Conservation (phyloP, 2,888 invertebrate species). For the Proisotoma minuta region DNA sequence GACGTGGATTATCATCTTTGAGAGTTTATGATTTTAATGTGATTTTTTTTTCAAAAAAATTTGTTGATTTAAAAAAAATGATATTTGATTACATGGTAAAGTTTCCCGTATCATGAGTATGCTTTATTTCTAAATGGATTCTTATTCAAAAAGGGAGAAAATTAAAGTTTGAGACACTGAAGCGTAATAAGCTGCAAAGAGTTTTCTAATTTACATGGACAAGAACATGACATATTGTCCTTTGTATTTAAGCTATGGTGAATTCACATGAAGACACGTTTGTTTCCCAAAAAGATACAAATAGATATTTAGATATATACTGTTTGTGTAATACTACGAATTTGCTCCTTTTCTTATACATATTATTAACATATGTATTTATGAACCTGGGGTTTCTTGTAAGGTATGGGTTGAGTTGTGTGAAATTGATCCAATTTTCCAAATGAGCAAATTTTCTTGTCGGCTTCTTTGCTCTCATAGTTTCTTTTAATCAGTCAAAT, state of each 20-base stretch:
- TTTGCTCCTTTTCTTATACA: neutral
- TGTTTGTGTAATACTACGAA: too few relatives aligned
- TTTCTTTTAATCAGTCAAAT: constrained; percentile 2
- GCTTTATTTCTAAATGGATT: too few relatives aligned
- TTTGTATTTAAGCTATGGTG: too few relatives aligned
- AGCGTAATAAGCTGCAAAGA: neutral
- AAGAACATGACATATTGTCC: neutral
- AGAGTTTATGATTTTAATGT: too few relatives aligned
- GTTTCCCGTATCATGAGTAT: too few relatives aligned
- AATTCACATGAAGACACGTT: too few relatives aligned
- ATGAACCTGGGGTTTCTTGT: too few relatives aligned
- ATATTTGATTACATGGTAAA: neutral
- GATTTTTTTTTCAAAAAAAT: neutral
- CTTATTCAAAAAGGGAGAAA: too few relatives aligned
- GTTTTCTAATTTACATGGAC: constrained; percentile 1
- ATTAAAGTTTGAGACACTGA: neutral
- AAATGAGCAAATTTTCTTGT: neutral
- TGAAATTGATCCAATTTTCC: constrained; percentile 5
- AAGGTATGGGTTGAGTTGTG: too few relatives aligned
- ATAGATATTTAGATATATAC: too few relatives aligned
- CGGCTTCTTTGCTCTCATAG: neutral
- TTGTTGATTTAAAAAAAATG: neutral
- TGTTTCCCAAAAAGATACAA: too few relatives aligned
- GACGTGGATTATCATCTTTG: too few relatives aligned
- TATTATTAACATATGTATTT: neutral